Evolutionary conservation across 1,140 invertebrate genomes (phyloP).

Genomic region (Palaemon carinicauda): DNA sequence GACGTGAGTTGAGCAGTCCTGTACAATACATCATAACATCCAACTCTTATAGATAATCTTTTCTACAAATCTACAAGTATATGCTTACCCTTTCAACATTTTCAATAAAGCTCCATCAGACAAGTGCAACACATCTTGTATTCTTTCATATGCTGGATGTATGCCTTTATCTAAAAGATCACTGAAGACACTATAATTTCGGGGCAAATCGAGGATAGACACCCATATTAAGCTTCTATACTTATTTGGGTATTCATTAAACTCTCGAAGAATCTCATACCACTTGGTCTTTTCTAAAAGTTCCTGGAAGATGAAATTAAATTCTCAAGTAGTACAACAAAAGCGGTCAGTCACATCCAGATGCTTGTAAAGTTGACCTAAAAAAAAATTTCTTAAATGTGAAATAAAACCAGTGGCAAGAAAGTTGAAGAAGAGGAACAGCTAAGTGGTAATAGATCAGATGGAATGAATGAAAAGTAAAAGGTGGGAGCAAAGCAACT

Average conservation of each 20-base stretch:
- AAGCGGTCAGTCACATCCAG: background rate
- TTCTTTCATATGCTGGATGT: conserved; percentile 70
- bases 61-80: background rate
- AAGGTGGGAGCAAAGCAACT: too few relatives aligned
- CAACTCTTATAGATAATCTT: background rate
- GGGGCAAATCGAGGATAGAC: conserved; percentile 77
- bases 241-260: conserved; percentile 80
- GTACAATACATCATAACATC: conserved; percentile 3
- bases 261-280: conserved; percentile 76
- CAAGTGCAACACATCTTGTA: conserved; percentile 75
- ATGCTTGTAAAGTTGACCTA: background rate
- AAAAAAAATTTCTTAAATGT: background rate
- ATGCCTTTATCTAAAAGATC: conserved; percentile 74
- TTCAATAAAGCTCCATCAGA: conserved; percentile 73
- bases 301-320: conserved; percentile 1
- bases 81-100: conserved; percentile 70
- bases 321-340: background rate
- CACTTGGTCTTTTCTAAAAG: conserved; percentile 45
- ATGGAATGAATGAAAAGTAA: background rate
- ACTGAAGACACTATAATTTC: conserved; percentile 76
- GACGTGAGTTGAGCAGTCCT: too few relatives aligned
- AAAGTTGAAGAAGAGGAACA: background rate
- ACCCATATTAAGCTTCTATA: conserved; percentile 83
- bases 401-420: background rate
- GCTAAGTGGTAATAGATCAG: background rate